Evolutionary conservation across 2,113 vertebrate genomes (phyloP).

Genomic region (Trichechus manatus): DNA sequence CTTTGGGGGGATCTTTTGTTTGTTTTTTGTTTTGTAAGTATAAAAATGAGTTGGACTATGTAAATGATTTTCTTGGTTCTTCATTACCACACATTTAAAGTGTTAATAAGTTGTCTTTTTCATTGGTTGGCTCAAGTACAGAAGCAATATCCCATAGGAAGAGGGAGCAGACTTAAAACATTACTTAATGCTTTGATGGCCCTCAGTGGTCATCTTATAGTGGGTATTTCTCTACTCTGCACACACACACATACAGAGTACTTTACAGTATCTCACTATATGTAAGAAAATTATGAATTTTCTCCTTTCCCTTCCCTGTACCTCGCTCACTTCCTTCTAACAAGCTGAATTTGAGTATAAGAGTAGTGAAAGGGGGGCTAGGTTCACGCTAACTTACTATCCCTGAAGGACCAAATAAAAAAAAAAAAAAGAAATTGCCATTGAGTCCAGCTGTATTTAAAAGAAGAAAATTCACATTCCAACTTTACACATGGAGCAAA

Average conservation of each 20-base stretch:
- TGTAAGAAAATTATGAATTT: background rate
- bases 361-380: background rate
- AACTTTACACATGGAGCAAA: background rate
- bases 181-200: background rate
- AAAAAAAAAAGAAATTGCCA: background rate
- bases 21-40: background rate
- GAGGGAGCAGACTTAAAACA: background rate
- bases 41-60: background rate
- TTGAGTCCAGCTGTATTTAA: background rate
- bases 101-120: background rate
- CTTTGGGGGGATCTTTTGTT: background rate
- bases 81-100: background rate
- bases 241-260: background rate
- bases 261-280: background rate
- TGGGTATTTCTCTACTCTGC: background rate
- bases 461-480: background rate
- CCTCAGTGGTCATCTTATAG: background rate
- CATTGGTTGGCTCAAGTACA: background rate
- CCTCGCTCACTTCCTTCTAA: background rate
- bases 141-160: background rate
- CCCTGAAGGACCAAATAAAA: background rate
- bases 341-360: background rate
- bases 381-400: background rate
- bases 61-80: constrained; percentile 11
- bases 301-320: background rate